Conservation (phyloP, 2,888 invertebrate genomes). For the Diadegma fenestrale region DNA sequence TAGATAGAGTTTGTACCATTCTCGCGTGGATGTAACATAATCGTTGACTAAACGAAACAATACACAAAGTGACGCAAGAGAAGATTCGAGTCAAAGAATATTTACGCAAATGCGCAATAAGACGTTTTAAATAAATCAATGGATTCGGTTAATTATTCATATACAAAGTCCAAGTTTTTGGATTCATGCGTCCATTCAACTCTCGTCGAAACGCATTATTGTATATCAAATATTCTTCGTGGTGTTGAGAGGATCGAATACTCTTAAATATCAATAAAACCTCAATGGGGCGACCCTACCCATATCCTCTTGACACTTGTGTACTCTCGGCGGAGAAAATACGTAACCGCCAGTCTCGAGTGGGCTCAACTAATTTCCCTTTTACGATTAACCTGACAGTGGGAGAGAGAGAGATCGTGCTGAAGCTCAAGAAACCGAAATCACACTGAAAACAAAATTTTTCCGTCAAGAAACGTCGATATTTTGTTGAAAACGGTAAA, state of each 20-base stretch:
- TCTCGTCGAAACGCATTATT: conserved; percentile 54
- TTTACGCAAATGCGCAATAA: background rate
- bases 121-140: background rate
- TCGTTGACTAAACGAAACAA: conserved; percentile 21
- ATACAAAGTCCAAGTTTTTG: conserved; percentile 11
- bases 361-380: conserved; percentile 14
- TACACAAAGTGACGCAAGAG: background rate
- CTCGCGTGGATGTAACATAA: conserved; percentile 43
- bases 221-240: conserved; percentile 56
- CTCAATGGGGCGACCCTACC: background rate
- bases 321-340: conserved; percentile 36
- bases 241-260: conserved; percentile 14
- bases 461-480: no score
- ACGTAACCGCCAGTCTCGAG: conserved; percentile 22
- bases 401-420: background rate
- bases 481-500: no score
- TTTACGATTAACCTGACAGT: background rate
- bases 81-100: background rate
- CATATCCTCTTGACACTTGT: conserved; percentile 10
- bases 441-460: no score
- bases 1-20: conserved; percentile 32
- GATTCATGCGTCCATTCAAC: conserved; percentile 35
- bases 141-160: background rate
- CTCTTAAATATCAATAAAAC: conserved; percentile 14
- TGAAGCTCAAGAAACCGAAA: background rate